Evolutionary conservation across 2,888 invertebrate genomes (phyloP).

Genomic region (Cataglyphis cursor): DNA sequence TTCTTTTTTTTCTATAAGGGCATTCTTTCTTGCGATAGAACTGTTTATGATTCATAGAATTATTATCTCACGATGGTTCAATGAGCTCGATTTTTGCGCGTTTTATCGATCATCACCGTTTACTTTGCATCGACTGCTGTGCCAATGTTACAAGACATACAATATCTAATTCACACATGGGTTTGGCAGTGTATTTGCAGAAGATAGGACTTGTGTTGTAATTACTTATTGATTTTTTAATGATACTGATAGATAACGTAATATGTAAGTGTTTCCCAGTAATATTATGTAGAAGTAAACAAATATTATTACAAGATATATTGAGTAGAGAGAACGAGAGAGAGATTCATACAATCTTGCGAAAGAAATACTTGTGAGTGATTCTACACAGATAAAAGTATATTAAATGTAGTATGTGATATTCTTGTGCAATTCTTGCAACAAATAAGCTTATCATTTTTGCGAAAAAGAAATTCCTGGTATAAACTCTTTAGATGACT

Average conservation of each 20-base stretch:
- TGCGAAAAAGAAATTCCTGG: neutral
- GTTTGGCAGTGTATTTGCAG: slow-evolving; percentile 80
- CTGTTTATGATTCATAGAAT: neutral
- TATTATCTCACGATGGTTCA: slow-evolving; percentile 14
- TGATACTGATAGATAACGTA: neutral
- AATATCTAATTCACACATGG: slow-evolving; percentile 83
- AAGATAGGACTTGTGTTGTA: slow-evolving; percentile 59
- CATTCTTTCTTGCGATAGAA: neutral
- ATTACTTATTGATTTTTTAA: slow-evolving; percentile 55
- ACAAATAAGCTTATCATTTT: slow-evolving; percentile 3
- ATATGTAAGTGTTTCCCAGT: neutral
- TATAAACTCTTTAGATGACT: neutral
- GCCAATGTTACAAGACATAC: slow-evolving; percentile 56
- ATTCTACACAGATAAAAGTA: neutral
- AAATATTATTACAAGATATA: neutral
- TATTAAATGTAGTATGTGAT: neutral
- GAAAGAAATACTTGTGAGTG: neutral
- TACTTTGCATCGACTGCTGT: slow-evolving; percentile 53
- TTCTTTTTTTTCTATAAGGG: neutral
- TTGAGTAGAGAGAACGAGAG: neutral
- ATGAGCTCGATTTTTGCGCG: slow-evolving; percentile 35
- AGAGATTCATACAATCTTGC: neutral
- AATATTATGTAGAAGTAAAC: neutral
- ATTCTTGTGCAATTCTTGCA: neutral
- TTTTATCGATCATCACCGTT: slow-evolving; percentile 57